Base-by-base conservation (phyloP, 2,888 invertebrate genomes). In the Slavum lentiscoides region DNA sequence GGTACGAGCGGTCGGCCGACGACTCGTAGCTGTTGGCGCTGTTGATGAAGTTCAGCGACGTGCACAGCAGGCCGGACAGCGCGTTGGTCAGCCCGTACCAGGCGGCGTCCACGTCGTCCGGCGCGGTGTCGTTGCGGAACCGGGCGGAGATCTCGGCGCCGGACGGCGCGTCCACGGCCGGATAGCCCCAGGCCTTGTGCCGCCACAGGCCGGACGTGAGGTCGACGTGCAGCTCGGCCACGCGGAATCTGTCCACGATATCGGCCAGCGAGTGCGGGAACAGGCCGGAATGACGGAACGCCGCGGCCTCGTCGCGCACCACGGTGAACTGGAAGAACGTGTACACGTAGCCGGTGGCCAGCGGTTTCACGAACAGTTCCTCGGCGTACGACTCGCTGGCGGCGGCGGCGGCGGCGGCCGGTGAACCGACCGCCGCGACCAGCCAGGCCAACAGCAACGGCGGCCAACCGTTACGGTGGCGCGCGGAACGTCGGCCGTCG, bases 111-210 rank as follows among this genome's bases (percentile, higher is more conserved):
- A 97, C 90, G 86, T 87, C 89, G 72, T 85, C 84, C 2, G 91
- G 49, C 85, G 84, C 2, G 91, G 49, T 90, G 81, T 90, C 88
- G 30, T 89, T 87, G 82, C 91, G 90, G 86, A 99, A 98, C 96
- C 97, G 97, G 0, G 94, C 95, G 90, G 94, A 95, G 0, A 98
- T 89, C 87, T 98, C 96, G 2, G 96, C 97, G 9, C 98, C 98
- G 1, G 97, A 94, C 0, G 97, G 93, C 5, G 96, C 94, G 86
- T 95, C 94, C 17, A 92, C 87, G 49, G 94, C 90, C 4, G 97
- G 97, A 87, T 96, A 96, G 0, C 98, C 98, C 98, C 98, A 99
- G 81, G 91, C 91, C 84, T 93, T 91, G 86, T 97, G 93, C 83
- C 93, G 91, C 98, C 98, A 99, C 80, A 95, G 88, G 0, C 98